Base-by-base conservation (phyloP, 2,888 invertebrate species). In the Mycalesis mineus region DNA sequence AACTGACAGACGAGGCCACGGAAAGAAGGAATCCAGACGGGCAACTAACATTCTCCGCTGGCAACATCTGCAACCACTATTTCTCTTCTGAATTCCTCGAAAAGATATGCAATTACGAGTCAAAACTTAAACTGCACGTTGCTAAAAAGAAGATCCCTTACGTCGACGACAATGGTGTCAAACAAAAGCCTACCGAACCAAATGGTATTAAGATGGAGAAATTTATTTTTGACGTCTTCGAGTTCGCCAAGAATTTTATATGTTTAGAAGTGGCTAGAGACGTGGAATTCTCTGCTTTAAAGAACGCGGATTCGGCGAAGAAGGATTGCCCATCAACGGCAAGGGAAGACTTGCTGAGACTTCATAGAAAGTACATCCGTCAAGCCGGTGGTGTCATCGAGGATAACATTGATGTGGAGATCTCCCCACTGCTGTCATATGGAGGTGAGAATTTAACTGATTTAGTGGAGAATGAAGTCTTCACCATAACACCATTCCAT, bases 191-290 rank as follows among this genome's bases (percentile, higher is more conserved):
- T 0, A 91, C 92, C 0, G 92, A 93, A 61, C 94, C 97, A 0
- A 99, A 99, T 72, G 99, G 99, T 8, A 97, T 99, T 65, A 99
- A 99, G 89, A 95, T 99, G 85, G 99, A 99, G 77, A 99, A 99
- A 82, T 99, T 99, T 79, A 96, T 99, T 8, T 99, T 99, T 79
- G 99, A 99, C 82, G 98, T 99, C 0, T 99, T 99, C 76, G 95
- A 95, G 73, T 97, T 97, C 82, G 94, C 98, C 0, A 93, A 96
- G 65, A 94, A 94, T 69, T 96, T 99, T 74, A 97, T 95, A 9
- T 96, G 97, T 6, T 96, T 98, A 93, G 98, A 99, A 85, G 96
- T 96, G 0, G 92, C 95, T 0, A 92, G 99, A 45, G 94, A 96
- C 67, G 95, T 96, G 60, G 99, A 99, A 79, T 99, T 99, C 78